These are phyloP conservation scores for Macquaria ambigua DNA, from an alignment of 2,113 vertebrate genomes.

Conservation along the genomic window DNA sequence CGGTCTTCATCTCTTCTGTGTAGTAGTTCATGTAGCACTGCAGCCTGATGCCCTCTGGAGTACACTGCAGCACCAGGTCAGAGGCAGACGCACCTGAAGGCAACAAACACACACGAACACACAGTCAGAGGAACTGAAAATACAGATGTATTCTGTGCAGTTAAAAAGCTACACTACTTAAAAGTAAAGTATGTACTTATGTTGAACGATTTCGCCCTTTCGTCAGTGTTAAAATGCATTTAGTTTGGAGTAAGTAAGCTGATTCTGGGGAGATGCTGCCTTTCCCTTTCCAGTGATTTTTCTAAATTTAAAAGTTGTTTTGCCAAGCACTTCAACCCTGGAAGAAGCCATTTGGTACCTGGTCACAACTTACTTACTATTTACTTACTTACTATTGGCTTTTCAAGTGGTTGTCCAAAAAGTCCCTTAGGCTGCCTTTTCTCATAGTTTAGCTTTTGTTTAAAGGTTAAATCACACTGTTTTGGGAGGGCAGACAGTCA, in stretches of 20 bases:
- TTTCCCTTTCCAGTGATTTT: neutral
- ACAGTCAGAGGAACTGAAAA: neutral
- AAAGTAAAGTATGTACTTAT: neutral
- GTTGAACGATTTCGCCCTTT: neutral
- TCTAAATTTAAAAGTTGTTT: too few relatives aligned
- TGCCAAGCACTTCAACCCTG: neutral
- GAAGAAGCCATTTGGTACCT: neutral
- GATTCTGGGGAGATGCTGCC: neutral
- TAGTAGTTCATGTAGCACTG: slow-evolving; percentile 97
- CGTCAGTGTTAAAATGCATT: neutral
- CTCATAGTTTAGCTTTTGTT: neutral
- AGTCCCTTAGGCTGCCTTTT: neutral
- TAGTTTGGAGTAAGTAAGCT: too few relatives aligned
- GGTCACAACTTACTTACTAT: neutral
- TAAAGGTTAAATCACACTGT: neutral
- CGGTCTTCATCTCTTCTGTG: slow-evolving; percentile 95
- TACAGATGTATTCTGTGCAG: neutral
- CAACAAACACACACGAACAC: neutral
- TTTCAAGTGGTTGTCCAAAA: neutral
- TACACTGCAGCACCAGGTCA: slow-evolving; percentile 93
- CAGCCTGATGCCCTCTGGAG: slow-evolving; percentile 95
- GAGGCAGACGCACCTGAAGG: slow-evolving; percentile 91
- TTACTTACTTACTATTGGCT: neutral
- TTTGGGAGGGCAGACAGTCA: neutral
- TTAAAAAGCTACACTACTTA: neutral